Evolutionary conservation across 2,113 vertebrate genomes (phyloP).

Genomic region (Lampris incognitus): DNA sequence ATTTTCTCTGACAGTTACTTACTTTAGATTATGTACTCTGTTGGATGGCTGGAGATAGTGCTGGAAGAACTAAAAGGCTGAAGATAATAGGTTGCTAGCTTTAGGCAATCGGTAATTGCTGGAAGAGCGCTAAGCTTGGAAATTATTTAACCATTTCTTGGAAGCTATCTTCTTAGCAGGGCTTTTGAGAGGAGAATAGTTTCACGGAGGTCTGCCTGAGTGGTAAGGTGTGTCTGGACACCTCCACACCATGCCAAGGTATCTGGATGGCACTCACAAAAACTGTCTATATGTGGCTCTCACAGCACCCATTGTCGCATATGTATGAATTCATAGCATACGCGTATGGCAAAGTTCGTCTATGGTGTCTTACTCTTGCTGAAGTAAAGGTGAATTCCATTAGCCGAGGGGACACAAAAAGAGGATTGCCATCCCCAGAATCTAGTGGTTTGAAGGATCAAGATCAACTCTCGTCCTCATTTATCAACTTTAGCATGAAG

Average conservation of each 20-base stretch:
- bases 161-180: constrained; percentile 17
- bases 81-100: constrained; percentile 44
- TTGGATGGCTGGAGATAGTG: background rate
- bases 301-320: background rate
- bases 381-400: constrained; percentile 2
- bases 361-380: constrained; percentile 18
- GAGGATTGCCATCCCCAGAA: background rate
- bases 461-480: too few species aligned
- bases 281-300: constrained; percentile 1
- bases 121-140: constrained; percentile 22
- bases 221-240: constrained; percentile 34
- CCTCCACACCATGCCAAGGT: constrained; percentile 23
- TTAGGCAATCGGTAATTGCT: constrained; percentile 30
- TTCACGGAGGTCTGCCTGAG: constrained; percentile 23
- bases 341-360: constrained; percentile 21
- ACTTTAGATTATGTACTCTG: constrained; percentile 6
- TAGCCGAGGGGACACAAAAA: constrained; percentile 6
- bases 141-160: constrained; percentile 36
- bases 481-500: too few species aligned
- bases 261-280: constrained; percentile 15
- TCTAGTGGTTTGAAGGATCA: too few species aligned
- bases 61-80: constrained; percentile 16
- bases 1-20: background rate
- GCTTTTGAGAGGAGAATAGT: constrained; percentile 20
- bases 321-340: constrained; percentile 33